Conservation (phyloP, 1,140 invertebrate genomes). For the Ceratosolen fusciceps region DNA sequence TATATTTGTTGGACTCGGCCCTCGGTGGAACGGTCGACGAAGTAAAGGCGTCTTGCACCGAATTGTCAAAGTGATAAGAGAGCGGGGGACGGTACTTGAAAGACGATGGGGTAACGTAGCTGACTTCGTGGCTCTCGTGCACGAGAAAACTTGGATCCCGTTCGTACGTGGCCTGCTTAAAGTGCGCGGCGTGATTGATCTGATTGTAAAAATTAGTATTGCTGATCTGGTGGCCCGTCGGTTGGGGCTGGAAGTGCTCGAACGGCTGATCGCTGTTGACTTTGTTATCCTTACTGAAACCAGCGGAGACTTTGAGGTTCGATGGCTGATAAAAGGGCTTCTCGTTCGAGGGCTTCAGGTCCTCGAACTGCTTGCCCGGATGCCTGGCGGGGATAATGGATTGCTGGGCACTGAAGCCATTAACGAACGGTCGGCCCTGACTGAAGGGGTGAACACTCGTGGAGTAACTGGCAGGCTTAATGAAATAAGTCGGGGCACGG, state of each 20-base stretch:
- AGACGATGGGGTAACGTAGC: constrained; percentile 61
- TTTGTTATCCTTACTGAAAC: constrained; percentile 49
- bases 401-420: constrained; percentile 54
- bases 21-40: constrained; percentile 46
- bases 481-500: constrained; percentile 58
- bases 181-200: constrained; percentile 56
- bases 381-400: constrained; percentile 52
- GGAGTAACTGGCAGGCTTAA: constrained; percentile 56
- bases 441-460: constrained; percentile 50
- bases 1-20: constrained; percentile 54
- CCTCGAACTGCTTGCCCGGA: constrained; percentile 59
- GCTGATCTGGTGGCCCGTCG: constrained; percentile 25
- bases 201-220: constrained; percentile 62
- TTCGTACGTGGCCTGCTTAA: constrained; percentile 61
- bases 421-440: constrained; percentile 53
- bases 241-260: constrained; percentile 50
- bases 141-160: constrained; percentile 64
- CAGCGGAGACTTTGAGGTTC: constrained; percentile 30
- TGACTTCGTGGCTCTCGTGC: constrained; percentile 65
- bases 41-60: constrained; percentile 30
- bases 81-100: constrained; percentile 63
- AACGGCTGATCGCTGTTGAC: constrained; percentile 42
- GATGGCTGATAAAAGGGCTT: constrained; percentile 58
- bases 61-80: constrained; percentile 49
- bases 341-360: constrained; percentile 56